A percentile compares a stretch with the other conserved stretches of the same genome.
Conservation (phyloP, 2,113 vertebrate species). For the Mola mola region DNA sequence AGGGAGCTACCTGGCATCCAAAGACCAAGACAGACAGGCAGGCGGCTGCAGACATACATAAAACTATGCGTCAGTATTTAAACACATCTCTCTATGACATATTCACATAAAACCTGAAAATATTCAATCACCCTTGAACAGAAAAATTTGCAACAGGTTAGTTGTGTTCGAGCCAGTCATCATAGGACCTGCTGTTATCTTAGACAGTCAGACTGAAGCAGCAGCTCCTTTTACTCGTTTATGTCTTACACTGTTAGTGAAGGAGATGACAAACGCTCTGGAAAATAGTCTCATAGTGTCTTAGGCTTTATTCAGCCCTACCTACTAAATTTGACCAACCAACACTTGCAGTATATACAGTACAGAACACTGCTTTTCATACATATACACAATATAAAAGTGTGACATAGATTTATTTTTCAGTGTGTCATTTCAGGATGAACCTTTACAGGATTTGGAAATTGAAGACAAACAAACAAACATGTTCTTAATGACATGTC, state of each 20-base stretch:
- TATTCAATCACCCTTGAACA: conserved; percentile 22
- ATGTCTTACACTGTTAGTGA: background rate
- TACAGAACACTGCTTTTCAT: too few relatives aligned
- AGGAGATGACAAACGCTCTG: too few relatives aligned
- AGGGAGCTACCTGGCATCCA: conserved; percentile 3
- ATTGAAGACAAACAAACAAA: too few relatives aligned
- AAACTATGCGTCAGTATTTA: conserved; percentile 17
- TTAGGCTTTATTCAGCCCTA: too few relatives aligned
- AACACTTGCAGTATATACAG: too few relatives aligned
- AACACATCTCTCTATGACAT: conserved; percentile 7
- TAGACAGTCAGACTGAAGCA: background rate
- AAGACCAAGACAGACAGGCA: conserved; percentile 32
- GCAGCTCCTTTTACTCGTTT: background rate
- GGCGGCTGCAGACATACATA: conserved; percentile 34
- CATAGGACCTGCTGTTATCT: background rate
- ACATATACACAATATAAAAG: too few relatives aligned
- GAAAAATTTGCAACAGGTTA: conserved; percentile 1
- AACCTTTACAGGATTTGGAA: too few relatives aligned
- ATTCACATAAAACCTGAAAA: conserved; percentile 22
- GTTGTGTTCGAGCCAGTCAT: background rate
- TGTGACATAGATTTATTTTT: too few relatives aligned
- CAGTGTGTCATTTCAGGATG: too few relatives aligned
- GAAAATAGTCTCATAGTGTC: too few relatives aligned
- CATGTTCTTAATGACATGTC: too few relatives aligned
- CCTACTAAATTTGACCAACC: too few relatives aligned